Evolutionary conservation across 2,113 vertebrate species (phyloP).

Genomic region (Eulemur rufifrons): DNA sequence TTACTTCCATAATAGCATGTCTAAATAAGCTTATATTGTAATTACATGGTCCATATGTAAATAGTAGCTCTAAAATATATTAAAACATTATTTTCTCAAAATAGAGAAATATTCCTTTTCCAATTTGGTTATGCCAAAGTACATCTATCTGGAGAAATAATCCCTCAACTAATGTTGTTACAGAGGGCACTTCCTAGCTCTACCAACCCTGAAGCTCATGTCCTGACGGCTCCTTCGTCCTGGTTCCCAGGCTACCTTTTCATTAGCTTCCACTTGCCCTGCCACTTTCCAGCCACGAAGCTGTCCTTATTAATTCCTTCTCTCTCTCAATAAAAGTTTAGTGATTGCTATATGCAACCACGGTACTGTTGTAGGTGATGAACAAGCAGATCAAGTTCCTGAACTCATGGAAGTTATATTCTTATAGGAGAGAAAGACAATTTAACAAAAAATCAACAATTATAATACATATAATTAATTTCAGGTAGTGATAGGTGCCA

Average conservation of each 20-base stretch:
- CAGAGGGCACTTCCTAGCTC: background rate
- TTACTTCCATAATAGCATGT: background rate
- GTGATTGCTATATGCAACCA: background rate
- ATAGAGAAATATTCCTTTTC: background rate
- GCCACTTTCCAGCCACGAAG: background rate
- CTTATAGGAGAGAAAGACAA: background rate
- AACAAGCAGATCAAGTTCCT: background rate
- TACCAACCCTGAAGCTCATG: background rate
- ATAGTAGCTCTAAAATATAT: background rate
- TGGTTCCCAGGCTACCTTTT: background rate
- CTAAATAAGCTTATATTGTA: background rate
- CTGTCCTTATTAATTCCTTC: background rate
- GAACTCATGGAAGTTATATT: background rate
- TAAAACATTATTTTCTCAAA: constrained; percentile 3
- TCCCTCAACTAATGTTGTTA: background rate
- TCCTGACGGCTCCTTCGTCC: background rate
- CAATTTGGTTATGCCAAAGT: background rate
- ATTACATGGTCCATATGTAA: constrained; percentile 5
- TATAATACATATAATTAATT: background rate
- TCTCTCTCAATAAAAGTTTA: background rate
- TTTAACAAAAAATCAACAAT: background rate
- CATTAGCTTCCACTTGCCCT: background rate
- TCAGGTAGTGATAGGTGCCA: background rate
- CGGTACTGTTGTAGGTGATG: background rate
- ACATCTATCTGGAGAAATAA: background rate